Evolutionary conservation across 2,113 vertebrate species (phyloP).

Genomic region (Heterotis niloticus): DNA sequence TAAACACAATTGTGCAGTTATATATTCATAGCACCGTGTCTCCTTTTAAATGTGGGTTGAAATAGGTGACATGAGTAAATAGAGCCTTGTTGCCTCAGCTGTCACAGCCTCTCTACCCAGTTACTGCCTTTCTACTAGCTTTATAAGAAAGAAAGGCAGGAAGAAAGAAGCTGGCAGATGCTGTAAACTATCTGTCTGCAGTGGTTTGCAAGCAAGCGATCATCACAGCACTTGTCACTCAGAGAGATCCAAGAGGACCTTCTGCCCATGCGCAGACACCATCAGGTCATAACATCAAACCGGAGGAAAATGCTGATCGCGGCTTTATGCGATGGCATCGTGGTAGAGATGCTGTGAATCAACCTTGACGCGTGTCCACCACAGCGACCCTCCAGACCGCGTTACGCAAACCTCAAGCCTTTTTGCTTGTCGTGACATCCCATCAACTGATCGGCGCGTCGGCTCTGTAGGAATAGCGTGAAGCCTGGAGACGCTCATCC

Average conservation of each 20-base stretch:
- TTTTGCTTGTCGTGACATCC: neutral
- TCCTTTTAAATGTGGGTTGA: no score
- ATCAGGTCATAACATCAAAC: no score
- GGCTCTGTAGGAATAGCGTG: neutral
- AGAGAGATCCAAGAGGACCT: conserved; percentile 33
- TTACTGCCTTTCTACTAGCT: conserved; percentile 18
- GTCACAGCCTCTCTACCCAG: neutral
- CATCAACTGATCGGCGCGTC: neutral
- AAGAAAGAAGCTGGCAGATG: conserved; percentile 39
- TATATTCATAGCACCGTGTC: no score
- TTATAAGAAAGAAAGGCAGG: conserved; percentile 24
- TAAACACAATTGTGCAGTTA: no score
- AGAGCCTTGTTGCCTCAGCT: conserved; percentile 8
- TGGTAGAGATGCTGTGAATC: neutral
- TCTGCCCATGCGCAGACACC: no score
- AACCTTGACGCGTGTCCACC: neutral
- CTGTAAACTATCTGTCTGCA: conserved; percentile 54
- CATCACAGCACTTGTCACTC: conserved; percentile 30
- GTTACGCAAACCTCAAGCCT: no score
- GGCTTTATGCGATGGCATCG: neutral
- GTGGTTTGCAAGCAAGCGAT: conserved; percentile 62
- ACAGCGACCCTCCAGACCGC: neutral
- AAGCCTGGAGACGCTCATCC: neutral
- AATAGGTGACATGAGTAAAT: no score
- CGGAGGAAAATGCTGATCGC: neutral